Evolutionary conservation across 2,888 invertebrate species (phyloP), one percentile per base, ranked within the genome.

Genomic region (Thereva unica): DNA sequence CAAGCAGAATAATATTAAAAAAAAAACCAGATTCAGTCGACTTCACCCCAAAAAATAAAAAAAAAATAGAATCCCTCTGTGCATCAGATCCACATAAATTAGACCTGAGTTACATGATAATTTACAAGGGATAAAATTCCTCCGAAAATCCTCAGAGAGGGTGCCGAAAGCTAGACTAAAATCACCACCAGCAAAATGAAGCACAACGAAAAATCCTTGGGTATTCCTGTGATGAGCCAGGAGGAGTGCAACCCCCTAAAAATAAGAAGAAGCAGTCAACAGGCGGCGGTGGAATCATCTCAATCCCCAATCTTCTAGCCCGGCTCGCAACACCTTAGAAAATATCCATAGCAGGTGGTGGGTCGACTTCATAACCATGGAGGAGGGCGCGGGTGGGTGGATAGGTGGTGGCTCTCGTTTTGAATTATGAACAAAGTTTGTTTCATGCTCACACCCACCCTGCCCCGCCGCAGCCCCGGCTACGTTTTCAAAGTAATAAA

Each of bases 381-480:
- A n/a, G 23, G 2, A 23, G 23, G 2, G 23, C 1, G 23, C 23
- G 23, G 1, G 23, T 1, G 2, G 23, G 23, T 23, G 23, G 23
- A 23, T 23, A 23, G 23, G 23, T 55, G 41, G 41, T 55, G 55
- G 38, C 23, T 23, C 55, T 55, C 40, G 40, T 23, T 55, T 55
- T 55, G 55, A 55, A 41, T 55, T 55, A 55, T 55, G 55, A 55
- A 55, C 55, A 55, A 55, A 55, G 55, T 55, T 55, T 37, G 23
- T 23, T 23, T 23, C 23, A 23, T 23, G 2, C 23, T 23, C 23
- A 23, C 23, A 23, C 23, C 23, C 1, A 23, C 23, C 2, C 23
- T 23, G 23, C 23, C 23, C 23, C 23, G 1, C 23, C 23, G 23
- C 1, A 23, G 2, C 23, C 23, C 23, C 23, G 10, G 40, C 55